phyloP scores from a whole-genome alignment of 2,797 vertebrate genomes.

The Poeciliopsis presidionis region DNA sequence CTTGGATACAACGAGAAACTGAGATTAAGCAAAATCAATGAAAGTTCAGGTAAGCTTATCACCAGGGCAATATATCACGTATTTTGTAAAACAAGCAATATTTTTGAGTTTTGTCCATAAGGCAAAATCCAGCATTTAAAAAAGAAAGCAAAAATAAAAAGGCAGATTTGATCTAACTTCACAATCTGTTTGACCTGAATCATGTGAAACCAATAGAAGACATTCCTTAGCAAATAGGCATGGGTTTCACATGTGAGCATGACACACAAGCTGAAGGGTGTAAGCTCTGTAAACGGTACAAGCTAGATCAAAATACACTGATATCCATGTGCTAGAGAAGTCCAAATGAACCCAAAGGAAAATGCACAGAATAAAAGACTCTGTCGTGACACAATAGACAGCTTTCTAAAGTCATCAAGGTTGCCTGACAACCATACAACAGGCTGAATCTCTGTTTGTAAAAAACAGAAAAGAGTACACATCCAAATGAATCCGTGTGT shows the following conservation, averaged over 20 bases:
- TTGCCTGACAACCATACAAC: conserved; percentile 60
- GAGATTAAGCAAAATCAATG: conserved; percentile 32
- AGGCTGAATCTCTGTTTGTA: conserved; percentile 49
- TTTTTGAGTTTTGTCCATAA: conserved; percentile 50
- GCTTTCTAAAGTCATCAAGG: conserved; percentile 53
- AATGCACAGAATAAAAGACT: conserved; percentile 49
- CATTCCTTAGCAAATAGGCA: conserved; percentile 54
- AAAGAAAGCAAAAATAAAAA: background rate
- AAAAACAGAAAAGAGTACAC: conserved; percentile 51
- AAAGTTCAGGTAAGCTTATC: conserved; percentile 30
- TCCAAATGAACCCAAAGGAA: conserved; percentile 46
- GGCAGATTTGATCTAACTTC: conserved; percentile 14
- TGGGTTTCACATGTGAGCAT: conserved; percentile 49
- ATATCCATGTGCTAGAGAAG: conserved; percentile 45
- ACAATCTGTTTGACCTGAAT: conserved; percentile 39
- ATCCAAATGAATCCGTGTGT: conserved; percentile 56
- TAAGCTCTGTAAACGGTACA: conserved; percentile 39
- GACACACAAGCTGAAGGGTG: conserved; percentile 52
- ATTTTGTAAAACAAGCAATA: conserved; percentile 30
- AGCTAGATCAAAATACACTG: conserved; percentile 57
- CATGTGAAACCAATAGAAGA: conserved; percentile 55
- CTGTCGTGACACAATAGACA: conserved; percentile 61
- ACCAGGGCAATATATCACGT: conserved; percentile 46
- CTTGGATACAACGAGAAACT: conserved; percentile 21
- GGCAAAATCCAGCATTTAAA: background rate